phyloP scores from a whole-genome alignment of 1,140 invertebrate species.

The Coptotermes formosanus region DNA sequence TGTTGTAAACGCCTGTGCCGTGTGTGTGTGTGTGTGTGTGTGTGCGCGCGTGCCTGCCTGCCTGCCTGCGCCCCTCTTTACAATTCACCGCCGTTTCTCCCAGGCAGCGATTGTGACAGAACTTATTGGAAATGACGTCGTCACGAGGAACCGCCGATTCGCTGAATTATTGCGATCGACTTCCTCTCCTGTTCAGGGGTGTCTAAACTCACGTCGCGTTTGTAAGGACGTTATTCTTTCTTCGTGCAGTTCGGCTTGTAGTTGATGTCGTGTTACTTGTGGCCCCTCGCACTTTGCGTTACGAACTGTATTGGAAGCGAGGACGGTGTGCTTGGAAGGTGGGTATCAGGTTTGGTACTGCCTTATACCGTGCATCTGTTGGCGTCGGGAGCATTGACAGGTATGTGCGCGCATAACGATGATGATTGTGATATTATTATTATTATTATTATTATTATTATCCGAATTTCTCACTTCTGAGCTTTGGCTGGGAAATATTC shows the following conservation, averaged over 20 bases:
- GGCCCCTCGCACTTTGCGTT: not conserved
- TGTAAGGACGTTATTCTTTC: not conserved
- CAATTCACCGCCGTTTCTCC: not conserved
- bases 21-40: not conserved
- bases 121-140: not conserved
- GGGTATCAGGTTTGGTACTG: too few species aligned
- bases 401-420: too few species aligned
- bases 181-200: not conserved
- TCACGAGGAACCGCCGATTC: not conserved
- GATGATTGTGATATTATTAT: too few species aligned
- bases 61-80: not conserved
- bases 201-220: not conserved
- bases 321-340: too few species aligned
- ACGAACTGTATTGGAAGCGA: too few species aligned
- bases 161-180: slow-evolving; percentile 6
- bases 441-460: too few species aligned
- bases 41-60: not conserved
- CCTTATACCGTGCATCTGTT: too few species aligned
- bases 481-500: too few species aligned
- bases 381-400: too few species aligned
- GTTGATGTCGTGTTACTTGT: not conserved
- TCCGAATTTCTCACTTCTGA: too few species aligned
- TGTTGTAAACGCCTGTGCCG: too few species aligned
- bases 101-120: not conserved
- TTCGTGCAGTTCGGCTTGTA: too few species aligned